Percentiles rank a stretch among this genome's conserved stretches.
Evolutionary conservation across 37 sponge, comb jelly and placozoan genomes (phyloP).

Genomic region (Eunapius fragilis): DNA sequence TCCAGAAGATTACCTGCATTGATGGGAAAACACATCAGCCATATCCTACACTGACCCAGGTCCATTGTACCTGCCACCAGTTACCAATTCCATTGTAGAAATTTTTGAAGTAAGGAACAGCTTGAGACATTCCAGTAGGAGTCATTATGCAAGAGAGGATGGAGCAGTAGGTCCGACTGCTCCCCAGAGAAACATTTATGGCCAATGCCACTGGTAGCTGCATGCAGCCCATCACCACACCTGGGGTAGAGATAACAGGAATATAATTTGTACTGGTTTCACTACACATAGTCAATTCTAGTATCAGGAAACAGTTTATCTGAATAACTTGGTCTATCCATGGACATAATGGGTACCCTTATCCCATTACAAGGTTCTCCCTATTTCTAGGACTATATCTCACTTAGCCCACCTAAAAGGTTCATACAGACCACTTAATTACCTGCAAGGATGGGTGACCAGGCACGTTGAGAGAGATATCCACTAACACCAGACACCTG

Average conservation of each 20-base stretch:
- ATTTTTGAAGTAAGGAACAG: slow-evolving; percentile 13
- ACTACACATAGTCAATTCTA: too few relatives aligned
- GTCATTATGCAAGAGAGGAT: slow-evolving; percentile 12
- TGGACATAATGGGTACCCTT: too few relatives aligned
- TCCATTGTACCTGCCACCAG: slow-evolving; percentile 55
- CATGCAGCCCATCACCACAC: slow-evolving; percentile 45
- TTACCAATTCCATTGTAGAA: slow-evolving; percentile 30
- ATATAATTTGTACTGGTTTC: too few relatives aligned
- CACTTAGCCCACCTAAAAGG: neutral
- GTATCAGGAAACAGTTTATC: too few relatives aligned
- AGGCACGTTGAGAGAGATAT: slow-evolving; percentile 13
- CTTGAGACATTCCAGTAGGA: neutral
- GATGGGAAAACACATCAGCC: neutral
- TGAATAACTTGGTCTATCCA: too few relatives aligned
- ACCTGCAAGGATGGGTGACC: slow-evolving; percentile 61
- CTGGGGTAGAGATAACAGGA: too few relatives aligned
- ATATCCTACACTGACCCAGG: neutral
- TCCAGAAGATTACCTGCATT: slow-evolving; percentile 47
- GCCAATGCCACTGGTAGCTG: slow-evolving; percentile 41
- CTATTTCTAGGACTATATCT: too few relatives aligned
- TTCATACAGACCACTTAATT: neutral
- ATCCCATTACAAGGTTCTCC: too few relatives aligned
- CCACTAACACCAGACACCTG: neutral
- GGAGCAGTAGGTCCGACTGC: slow-evolving; percentile 63
- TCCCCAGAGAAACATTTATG: slow-evolving; percentile 32